A percentile compares a stretch with the other conserved stretches of the same genome.
These are phyloP conservation scores for Tenrec ecaudatus DNA, from an alignment of 2,113 vertebrate species.

Conservation along the genomic window DNA sequence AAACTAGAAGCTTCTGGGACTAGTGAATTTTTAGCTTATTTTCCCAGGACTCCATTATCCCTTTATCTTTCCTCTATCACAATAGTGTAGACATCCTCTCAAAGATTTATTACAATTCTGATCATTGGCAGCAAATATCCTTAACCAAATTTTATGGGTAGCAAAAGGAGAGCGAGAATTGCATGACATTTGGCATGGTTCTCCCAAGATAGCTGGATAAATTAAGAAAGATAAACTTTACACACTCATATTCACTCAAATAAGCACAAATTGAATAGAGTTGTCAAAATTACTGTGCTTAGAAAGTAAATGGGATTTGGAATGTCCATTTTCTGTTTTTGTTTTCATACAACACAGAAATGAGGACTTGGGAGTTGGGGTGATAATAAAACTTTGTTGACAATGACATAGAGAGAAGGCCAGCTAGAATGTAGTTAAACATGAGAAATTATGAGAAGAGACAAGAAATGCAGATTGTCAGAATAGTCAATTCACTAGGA, in stretches of 20 bases:
- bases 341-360: not conserved
- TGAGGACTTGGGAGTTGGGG: fast-evolving
- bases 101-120: not conserved
- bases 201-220: too few relatives aligned
- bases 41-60: not conserved
- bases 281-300: constrained; percentile 7
- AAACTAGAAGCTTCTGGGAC: not conserved
- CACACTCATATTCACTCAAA: not conserved
- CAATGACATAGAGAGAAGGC: not conserved
- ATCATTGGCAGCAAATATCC: not conserved
- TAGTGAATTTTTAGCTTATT: not conserved
- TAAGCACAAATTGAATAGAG: not conserved
- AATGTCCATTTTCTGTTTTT: too few relatives aligned
- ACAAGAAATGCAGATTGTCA: not conserved
- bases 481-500: not conserved
- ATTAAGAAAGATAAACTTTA: not conserved
- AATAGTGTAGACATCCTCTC: not conserved
- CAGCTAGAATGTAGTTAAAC: not conserved
- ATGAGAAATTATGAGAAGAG: not conserved
- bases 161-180: not conserved
- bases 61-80: not conserved
- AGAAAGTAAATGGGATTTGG: not conserved
- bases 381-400: not conserved
- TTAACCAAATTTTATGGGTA: not conserved
- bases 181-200: not conserved